Evolutionary conservation across 2,888 invertebrate species (phyloP), one percentile per base, ranked within the genome.

Genomic region (Teinopalpus imperialis): DNA sequence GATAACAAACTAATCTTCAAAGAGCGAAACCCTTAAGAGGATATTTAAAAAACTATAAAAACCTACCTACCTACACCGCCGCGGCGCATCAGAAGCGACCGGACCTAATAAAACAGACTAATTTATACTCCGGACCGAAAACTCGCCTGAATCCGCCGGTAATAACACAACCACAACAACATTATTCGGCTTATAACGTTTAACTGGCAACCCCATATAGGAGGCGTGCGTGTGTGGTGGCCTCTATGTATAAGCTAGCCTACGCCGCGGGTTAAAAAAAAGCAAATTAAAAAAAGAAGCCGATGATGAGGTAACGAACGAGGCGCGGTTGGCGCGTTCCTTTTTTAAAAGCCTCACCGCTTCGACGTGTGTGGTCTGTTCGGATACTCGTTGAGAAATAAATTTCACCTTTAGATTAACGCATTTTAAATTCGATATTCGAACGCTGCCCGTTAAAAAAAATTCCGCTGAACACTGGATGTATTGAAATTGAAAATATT

Each of bases 281-380:
- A 70, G 64, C 60, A 61, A 55, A 61, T 40, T 34, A 40, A 71
- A 78, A 73, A 78, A 79, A 74, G 71, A 81, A 78, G 64, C 70
- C 77, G 74, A 76, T 78, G 85, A 85, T 86, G 86, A 86, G 83
- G 86, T 82, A 86, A 86, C 87, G 85, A 85, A 81, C 81, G 81
- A 80, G 81, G 82, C 81, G 80, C 83, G 81, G 78, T 82, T 79
- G 66, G 75, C 66, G 78, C 79, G 79, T 87, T 85, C 83, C 74
- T 87, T 87, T 87, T 86, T 87, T 81, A 81, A 82, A 81, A 76
- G 66, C 69, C 67, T 63, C 65, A 66, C 69, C 73, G 73, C 70
- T 54, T 60, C 83, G 68, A 74, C 86, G 86, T 87, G 87, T 87
- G 87, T 86, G 86, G 86, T 86, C 85, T 74, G 59, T 52, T 55